These are phyloP conservation scores for Enteromius paludinosus DNA, from an alignment of 2,797 vertebrate species.

Conservation along the genomic window DNA sequence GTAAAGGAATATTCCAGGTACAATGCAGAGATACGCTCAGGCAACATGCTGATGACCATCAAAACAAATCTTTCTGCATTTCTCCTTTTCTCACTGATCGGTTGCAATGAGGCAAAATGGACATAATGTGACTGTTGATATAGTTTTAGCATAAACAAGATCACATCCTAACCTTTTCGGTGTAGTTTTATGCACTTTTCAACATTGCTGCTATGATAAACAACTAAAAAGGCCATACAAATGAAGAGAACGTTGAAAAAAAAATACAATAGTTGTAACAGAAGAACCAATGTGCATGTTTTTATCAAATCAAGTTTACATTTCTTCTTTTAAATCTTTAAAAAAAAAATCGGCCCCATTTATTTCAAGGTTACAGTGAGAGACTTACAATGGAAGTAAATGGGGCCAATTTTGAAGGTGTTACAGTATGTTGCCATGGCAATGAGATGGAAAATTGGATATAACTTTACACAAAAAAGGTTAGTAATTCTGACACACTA, in stretches of 20 bases:
- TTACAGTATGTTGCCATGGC: conserved; percentile 14
- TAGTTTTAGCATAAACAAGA: background rate
- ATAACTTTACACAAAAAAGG: background rate
- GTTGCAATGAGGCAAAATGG: background rate
- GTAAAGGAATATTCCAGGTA: background rate
- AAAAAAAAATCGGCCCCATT: background rate
- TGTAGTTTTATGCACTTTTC: background rate
- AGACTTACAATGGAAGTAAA: conserved; percentile 6
- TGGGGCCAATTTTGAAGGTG: conserved; percentile 15
- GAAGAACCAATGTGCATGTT: background rate
- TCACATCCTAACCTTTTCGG: background rate
- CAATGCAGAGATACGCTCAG: background rate
- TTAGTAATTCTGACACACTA: background rate
- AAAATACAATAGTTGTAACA: background rate
- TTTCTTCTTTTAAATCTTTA: conserved; percentile 4
- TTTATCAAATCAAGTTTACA: conserved; percentile 1
- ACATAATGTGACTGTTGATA: background rate
- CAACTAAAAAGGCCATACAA: background rate
- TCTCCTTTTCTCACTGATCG: background rate
- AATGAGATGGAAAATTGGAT: conserved; percentile 3
- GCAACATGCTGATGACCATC: background rate
- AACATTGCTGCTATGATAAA: background rate
- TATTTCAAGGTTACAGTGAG: conserved; percentile 24
- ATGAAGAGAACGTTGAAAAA: background rate
- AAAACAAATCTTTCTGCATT: background rate